Conservation (phyloP, 2,888 invertebrate genomes). For the Gerosis bhagava region DNA sequence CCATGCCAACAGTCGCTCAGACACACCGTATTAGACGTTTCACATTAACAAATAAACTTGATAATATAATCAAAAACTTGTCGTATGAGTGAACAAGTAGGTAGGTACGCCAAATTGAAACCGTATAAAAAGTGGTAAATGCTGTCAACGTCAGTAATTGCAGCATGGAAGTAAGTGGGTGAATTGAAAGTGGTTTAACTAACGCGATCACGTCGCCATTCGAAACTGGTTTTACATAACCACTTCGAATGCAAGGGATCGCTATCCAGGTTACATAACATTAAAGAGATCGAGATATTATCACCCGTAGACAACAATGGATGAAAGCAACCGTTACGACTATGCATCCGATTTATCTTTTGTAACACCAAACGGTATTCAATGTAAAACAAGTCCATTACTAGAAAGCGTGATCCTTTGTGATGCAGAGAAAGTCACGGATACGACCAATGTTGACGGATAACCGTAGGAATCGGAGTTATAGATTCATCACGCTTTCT, state of each 20-base stretch:
- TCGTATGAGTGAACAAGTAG: not conserved
- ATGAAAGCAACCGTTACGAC: slow-evolving; percentile 36
- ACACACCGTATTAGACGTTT: too few species aligned
- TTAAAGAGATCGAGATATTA: slow-evolving; percentile 8
- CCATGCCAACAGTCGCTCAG: too few species aligned
- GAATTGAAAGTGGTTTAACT: slow-evolving; percentile 36
- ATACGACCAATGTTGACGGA: slow-evolving; percentile 51
- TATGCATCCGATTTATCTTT: slow-evolving; percentile 20
- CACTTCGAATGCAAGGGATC: slow-evolving; percentile 30
- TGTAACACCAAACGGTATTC: slow-evolving; percentile 41
- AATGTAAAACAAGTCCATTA: slow-evolving; percentile 51
- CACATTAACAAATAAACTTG: too few species aligned
- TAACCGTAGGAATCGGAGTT: slow-evolving; percentile 42
- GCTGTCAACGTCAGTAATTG: slow-evolving; percentile 19
- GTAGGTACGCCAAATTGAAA: slow-evolving; percentile 3
- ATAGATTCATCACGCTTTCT: slow-evolving; percentile 46
- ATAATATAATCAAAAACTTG: too few species aligned
- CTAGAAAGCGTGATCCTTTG: slow-evolving; percentile 71
- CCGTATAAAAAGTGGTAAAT: slow-evolving; percentile 8
- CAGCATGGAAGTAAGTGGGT: slow-evolving; percentile 20
- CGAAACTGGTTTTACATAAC: slow-evolving; percentile 33
- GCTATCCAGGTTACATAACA: slow-evolving; percentile 22
- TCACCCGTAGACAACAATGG: slow-evolving; percentile 38
- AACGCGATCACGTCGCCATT: slow-evolving; percentile 24
- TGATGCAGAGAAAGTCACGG: slow-evolving; percentile 56